Percentiles rank a stretch among this genome's conserved stretches.
These are phyloP conservation scores for Tinea trinotella DNA, from an alignment of 2,888 invertebrate species.

Conservation along the genomic window DNA sequence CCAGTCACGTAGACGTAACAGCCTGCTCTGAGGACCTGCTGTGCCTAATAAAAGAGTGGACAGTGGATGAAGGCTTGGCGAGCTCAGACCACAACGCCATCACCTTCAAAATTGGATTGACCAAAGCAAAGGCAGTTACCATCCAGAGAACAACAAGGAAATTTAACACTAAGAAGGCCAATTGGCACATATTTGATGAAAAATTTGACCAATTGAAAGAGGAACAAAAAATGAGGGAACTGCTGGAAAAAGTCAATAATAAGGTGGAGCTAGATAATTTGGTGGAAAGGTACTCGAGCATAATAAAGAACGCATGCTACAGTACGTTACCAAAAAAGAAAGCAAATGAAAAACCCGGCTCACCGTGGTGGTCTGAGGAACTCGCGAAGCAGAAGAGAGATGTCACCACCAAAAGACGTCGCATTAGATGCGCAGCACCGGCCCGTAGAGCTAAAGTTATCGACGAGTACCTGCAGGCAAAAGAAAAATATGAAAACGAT, in stretches of 20 bases:
- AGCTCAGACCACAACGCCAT: conserved; percentile 22
- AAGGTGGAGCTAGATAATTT: neutral
- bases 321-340: neutral
- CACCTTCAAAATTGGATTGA: neutral
- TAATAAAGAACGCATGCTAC: neutral
- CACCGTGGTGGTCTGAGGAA: conserved; percentile 24
- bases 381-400: conserved; percentile 20
- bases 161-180: neutral
- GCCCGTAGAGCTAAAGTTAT: neutral
- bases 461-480: conserved; percentile 1
- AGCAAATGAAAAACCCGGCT: neutral
- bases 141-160: neutral
- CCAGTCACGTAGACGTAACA: conserved; percentile 22
- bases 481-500: neutral
- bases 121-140: neutral
- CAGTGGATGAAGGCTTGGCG: conserved; percentile 11
- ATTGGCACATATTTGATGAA: neutral
- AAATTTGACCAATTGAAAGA: neutral
- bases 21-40: conserved; percentile 19
- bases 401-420: conserved; percentile 19
- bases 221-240: neutral
- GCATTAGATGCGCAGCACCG: neutral
- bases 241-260: neutral
- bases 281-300: neutral
- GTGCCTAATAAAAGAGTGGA: conserved; percentile 17